Conservation (phyloP, 92 coral and sea anemone genomes). For the Heteractis magnifica region DNA sequence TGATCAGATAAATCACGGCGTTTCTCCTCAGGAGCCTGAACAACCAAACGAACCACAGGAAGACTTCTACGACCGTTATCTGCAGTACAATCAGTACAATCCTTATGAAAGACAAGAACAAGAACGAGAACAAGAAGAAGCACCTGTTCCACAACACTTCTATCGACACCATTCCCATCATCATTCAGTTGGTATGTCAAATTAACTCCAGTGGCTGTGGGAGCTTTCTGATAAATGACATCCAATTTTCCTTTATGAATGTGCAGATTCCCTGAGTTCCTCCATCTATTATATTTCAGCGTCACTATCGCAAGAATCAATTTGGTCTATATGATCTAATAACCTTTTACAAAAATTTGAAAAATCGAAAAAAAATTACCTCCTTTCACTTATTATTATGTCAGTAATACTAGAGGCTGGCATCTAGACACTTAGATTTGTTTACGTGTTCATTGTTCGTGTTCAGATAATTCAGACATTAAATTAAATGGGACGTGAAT, state of each 20-base stretch:
- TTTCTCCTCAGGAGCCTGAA: not conserved
- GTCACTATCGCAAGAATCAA: too few species aligned
- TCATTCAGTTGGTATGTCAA: not conserved
- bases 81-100: constrained; percentile 10
- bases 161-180: not conserved
- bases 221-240: not conserved
- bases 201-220: not conserved
- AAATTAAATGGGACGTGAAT: too few species aligned
- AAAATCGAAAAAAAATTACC: too few species aligned
- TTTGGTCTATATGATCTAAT: too few species aligned
- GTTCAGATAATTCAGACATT: not conserved
- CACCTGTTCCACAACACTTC: not conserved
- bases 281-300: too few species aligned
- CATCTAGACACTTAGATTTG: not conserved
- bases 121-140: not conserved
- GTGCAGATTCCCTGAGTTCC: too few species aligned
- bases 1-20: constrained; percentile 4
- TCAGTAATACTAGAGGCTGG: too few species aligned
- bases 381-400: too few species aligned
- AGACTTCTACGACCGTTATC: not conserved
- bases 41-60: constrained; percentile 4
- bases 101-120: not conserved
- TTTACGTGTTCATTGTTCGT: not conserved
- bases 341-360: too few species aligned
- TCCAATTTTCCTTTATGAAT: not conserved